Percentiles rank a stretch among this genome's conserved stretches.
These are phyloP conservation scores for Mesorhabditis spiculigera DNA, from an alignment of 2,888 invertebrate genomes.

Conservation along the genomic window DNA sequence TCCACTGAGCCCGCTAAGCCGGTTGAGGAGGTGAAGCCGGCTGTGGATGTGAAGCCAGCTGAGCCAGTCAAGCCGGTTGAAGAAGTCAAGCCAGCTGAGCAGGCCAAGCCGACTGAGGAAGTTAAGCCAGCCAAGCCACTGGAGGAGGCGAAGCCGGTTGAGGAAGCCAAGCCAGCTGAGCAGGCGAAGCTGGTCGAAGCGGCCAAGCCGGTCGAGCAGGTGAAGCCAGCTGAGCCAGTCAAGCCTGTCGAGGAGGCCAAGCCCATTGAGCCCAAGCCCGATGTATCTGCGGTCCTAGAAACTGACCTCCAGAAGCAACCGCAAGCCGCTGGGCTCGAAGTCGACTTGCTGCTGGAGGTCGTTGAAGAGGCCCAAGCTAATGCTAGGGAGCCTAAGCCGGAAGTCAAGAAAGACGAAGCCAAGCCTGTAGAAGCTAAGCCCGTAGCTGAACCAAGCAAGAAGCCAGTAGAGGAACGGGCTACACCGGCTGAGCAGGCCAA, in stretches of 20 bases:
- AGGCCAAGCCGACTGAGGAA: background rate
- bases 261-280: slow-evolving; percentile 4
- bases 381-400: background rate
- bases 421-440: background rate
- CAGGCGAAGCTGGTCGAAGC: background rate
- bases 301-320: background rate
- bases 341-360: slow-evolving; percentile 7
- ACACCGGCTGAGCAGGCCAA: no score
- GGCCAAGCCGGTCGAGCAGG: background rate
- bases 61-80: no score
- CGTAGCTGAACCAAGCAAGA: background rate
- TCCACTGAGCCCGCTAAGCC: background rate
- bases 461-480: background rate
- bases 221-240: slow-evolving; percentile 12
- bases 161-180: background rate
- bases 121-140: slow-evolving; percentile 3
- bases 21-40: slow-evolving; percentile 8
- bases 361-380: background rate
- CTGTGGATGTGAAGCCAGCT: slow-evolving; percentile 10
- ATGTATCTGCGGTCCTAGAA: slow-evolving; percentile 8
- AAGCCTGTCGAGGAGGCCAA: slow-evolving; percentile 9
- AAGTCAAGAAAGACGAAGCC: slow-evolving; percentile 7
- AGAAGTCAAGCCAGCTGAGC: no score
- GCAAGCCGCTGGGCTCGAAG: slow-evolving; percentile 11
- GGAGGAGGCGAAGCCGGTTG: slow-evolving; percentile 1